phyloP scores from a whole-genome alignment of 1,140 invertebrate genomes.

The Scaptomyza hsui region DNA sequence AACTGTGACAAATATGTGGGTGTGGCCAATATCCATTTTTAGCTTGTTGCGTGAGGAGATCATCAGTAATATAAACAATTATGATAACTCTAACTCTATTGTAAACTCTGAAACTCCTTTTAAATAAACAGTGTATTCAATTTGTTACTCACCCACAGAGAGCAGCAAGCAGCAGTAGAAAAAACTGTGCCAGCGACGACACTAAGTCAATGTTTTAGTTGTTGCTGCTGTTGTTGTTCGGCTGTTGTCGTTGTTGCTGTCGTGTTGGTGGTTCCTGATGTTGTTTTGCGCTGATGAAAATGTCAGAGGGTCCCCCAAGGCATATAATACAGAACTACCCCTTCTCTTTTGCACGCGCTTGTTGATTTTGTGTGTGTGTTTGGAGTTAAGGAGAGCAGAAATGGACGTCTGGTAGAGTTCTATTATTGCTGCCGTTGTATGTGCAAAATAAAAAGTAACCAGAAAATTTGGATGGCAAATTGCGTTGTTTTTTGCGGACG shows the following conservation, averaged over 20 bases:
- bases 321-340: constrained; percentile 29
- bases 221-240: constrained; percentile 31
- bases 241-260: constrained; percentile 32
- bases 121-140: background rate
- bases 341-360: constrained; percentile 7
- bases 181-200: constrained; percentile 69
- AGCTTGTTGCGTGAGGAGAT: too few species aligned
- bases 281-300: constrained; percentile 59
- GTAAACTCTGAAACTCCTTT: background rate
- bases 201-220: constrained; percentile 42
- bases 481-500: constrained; percentile 57
- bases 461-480: constrained; percentile 62
- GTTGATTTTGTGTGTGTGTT: constrained; percentile 33
- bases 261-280: constrained; percentile 47
- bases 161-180: constrained; percentile 38
- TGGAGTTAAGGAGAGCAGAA: constrained; percentile 30
- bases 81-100: background rate
- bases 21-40: too few species aligned
- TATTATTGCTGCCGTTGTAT: constrained; percentile 57
- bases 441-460: constrained; percentile 18
- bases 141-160: constrained; percentile 72
- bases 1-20: too few species aligned
- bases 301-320: constrained; percentile 78
- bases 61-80: too few species aligned
- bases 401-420: constrained; percentile 58